Evolutionary conservation across 2,797 vertebrate species (phyloP).

Genomic region (Eulemur albifrons): DNA sequence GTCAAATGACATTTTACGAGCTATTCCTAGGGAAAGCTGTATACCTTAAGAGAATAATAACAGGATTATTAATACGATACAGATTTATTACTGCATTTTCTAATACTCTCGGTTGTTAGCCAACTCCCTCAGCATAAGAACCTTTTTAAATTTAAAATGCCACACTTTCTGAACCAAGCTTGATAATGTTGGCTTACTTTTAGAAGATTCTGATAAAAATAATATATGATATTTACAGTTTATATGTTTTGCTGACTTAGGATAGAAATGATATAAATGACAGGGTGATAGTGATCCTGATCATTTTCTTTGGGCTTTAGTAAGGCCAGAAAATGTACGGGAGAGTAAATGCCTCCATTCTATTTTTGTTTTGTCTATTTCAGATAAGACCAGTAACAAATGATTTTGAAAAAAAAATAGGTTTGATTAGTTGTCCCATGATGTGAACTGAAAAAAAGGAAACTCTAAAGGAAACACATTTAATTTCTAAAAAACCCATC

Average conservation of each 20-base stretch:
- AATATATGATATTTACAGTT: background rate
- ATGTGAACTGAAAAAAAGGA: slow-evolving; percentile 14
- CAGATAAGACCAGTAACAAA: background rate
- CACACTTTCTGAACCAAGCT: background rate
- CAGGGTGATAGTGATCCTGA: background rate
- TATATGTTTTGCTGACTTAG: background rate
- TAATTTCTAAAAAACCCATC: slow-evolving; percentile 62
- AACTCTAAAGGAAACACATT: slow-evolving; percentile 40
- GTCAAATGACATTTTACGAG: background rate
- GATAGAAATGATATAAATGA: background rate
- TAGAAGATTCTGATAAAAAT: background rate
- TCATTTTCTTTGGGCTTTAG: background rate
- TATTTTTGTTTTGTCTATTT: slow-evolving; percentile 36
- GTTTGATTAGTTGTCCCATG: slow-evolving; percentile 55
- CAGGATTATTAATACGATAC: background rate
- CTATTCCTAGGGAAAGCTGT: background rate
- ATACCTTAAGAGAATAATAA: background rate
- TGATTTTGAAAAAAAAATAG: background rate
- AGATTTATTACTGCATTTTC: background rate
- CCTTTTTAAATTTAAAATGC: background rate
- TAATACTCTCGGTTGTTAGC: background rate
- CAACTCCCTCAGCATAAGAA: background rate
- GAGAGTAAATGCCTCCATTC: background rate
- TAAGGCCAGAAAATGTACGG: background rate
- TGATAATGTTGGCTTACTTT: background rate